These are phyloP conservation scores for Pollenia angustigena DNA, from an alignment of 2,888 invertebrate genomes.

Conservation along the genomic window DNA sequence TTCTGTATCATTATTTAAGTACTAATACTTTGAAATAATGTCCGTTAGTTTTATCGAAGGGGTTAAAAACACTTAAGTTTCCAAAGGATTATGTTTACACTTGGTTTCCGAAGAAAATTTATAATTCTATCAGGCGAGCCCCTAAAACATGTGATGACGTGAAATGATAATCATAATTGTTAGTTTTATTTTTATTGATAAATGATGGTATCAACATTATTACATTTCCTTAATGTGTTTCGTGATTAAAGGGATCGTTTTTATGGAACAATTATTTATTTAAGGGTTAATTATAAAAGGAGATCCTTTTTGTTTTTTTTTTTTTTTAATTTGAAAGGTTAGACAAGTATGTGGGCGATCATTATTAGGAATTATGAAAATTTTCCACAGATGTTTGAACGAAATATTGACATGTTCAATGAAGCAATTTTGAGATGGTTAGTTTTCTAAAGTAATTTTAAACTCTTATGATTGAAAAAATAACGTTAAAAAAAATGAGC, in stretches of 20 bases:
- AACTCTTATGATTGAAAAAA: too few relatives aligned
- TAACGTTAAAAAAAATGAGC: too few relatives aligned
- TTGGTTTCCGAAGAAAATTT: conserved; percentile 37
- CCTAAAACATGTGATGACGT: conserved; percentile 64
- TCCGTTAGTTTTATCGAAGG: conserved; percentile 27
- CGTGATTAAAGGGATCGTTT: conserved; percentile 49
- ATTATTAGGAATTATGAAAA: background rate
- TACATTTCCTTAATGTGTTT: conserved; percentile 9
- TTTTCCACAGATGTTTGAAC: conserved; percentile 29
- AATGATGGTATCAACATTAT: conserved; percentile 49
- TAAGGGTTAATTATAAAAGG: conserved; percentile 43
- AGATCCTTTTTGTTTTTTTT: background rate
- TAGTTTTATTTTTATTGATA: conserved; percentile 60
- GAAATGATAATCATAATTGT: conserved; percentile 66
- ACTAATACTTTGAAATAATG: conserved; percentile 18
- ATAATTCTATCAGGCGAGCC: conserved; percentile 22
- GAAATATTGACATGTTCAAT: background rate
- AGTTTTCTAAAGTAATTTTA: too few relatives aligned
- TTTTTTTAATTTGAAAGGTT: background rate
- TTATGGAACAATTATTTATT: conserved; percentile 19
- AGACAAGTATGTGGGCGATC: conserved; percentile 42
- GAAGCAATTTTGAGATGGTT: background rate
- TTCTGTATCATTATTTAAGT: conserved; percentile 31
- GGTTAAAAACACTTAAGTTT: conserved; percentile 38
- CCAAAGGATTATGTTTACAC: conserved; percentile 53